Base-by-base conservation (phyloP, 2,888 invertebrate species). In the Meiosimyza platycephala region DNA sequence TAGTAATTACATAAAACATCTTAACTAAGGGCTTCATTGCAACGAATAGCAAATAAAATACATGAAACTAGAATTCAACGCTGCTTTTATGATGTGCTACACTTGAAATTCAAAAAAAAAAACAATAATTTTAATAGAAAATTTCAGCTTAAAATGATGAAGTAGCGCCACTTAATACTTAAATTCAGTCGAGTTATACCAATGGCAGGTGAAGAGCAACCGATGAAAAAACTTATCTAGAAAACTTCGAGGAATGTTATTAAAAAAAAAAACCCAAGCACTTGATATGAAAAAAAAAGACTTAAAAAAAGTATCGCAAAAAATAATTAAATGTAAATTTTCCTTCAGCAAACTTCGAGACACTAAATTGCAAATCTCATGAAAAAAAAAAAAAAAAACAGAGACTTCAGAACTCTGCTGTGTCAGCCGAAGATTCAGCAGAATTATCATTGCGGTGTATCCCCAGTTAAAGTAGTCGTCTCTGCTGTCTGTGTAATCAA, bases 401-500 rank as follows among this genome's bases (percentile, higher is more conserved):
- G 40, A 40, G 40, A 40, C 40, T 1, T 40, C 40, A 40, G 40
- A 40, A 9, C 9, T 9, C 2, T 40, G 40, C 40, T 40, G 40
- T 40, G 40, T 40, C 9, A 40, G 40, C 1, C 3, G 6, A 7
- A 40, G 40, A 40, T 40, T 40, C 40, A 40, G 40, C 40, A 40
- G 40, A 6, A 40, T 40, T 9, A 40, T 40, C 40, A 40, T 40
- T 40, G 40, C 40, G 9, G 40, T 40, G 40, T 9, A 9, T 40
- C 40, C 9, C 6, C 40, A 40, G 40, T 40, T 40, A 9, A 40
- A 9, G 40, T 40, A 40, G 40, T 13, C 52, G 54, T 40, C 11
- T 66, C 65, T 12, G 72, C 59, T 74, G 74, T 67, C 77, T 75
- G 72, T 79, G 79, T 79, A 81, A 82, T 80, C 84, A 83, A 79